Evolutionary conservation across 2,113 vertebrate genomes (phyloP).

Genomic region (Neodon shergylaensis): DNA sequence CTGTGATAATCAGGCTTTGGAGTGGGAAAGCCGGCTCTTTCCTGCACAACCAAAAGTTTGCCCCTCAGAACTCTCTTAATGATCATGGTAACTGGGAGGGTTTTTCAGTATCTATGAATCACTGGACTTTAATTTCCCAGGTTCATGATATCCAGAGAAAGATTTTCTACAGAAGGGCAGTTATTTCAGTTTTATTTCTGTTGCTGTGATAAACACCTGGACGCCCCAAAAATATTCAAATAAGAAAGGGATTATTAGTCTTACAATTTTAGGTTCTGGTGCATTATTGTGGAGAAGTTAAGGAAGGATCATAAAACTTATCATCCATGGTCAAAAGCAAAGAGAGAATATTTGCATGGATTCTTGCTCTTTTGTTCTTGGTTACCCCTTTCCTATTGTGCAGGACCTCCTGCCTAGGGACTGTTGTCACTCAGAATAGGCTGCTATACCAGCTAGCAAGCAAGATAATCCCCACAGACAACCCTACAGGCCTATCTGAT

Average conservation of each 20-base stretch:
- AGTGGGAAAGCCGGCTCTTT: not conserved
- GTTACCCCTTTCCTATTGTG: no score
- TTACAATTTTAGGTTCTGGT: not conserved
- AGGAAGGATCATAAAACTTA: not conserved
- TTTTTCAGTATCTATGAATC: not conserved
- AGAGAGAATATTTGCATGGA: not conserved
- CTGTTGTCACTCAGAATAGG: not conserved
- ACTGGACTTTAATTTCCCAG: not conserved
- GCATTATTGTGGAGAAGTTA: not conserved
- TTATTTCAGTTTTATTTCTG: no score
- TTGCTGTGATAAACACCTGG: not conserved
- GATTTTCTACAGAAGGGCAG: not conserved
- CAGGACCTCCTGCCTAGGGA: not conserved
- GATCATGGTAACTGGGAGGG: not conserved
- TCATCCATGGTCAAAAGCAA: no score
- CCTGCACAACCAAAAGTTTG: not conserved
- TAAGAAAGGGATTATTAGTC: not conserved
- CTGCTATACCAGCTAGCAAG: no score
- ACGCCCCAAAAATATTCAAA: not conserved
- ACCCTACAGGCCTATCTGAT: not conserved
- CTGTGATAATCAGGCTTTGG: not conserved
- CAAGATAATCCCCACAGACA: not conserved
- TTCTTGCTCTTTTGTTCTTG: not conserved
- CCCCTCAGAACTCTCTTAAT: not conserved
- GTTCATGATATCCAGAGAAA: not conserved